Conservation (phyloP, 2,888 invertebrate genomes). For the Sarcophaga variegata region DNA sequence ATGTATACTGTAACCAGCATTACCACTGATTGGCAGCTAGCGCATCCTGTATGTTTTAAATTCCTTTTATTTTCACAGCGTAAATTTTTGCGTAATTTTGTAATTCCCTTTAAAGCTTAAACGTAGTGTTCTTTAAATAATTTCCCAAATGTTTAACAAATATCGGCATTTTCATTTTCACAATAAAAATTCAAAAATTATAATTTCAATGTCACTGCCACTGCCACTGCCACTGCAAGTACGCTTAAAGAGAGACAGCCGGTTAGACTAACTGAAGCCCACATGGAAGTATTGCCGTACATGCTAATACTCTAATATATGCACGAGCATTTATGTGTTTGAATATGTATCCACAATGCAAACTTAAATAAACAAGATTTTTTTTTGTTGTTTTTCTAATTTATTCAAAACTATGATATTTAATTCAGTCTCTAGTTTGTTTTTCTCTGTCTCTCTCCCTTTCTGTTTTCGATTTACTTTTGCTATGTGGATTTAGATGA, state of each 20-base stretch:
- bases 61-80: no score
- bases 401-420: conserved; percentile 45
- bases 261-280: no score
- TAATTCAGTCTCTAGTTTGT: conserved; percentile 18
- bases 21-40: no score
- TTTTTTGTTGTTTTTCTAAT: not conserved
- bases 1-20: no score
- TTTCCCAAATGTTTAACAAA: not conserved
- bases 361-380: not conserved
- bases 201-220: conserved; percentile 39
- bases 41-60: no score
- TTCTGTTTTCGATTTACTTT: not conserved
- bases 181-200: not conserved
- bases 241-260: not conserved
- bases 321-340: no score
- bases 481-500: not conserved
- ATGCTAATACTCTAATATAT: no score
- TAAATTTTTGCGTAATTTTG: no score
- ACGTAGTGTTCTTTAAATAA: not conserved
- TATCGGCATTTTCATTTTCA: not conserved
- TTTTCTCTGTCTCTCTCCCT: not conserved
- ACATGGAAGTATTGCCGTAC: no score
- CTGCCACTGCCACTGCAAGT: conserved; percentile 33
- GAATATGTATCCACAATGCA: not conserved
- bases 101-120: no score